Base-by-base conservation (phyloP, 2,797 vertebrate species). In the Sternotherus odoratus region DNA sequence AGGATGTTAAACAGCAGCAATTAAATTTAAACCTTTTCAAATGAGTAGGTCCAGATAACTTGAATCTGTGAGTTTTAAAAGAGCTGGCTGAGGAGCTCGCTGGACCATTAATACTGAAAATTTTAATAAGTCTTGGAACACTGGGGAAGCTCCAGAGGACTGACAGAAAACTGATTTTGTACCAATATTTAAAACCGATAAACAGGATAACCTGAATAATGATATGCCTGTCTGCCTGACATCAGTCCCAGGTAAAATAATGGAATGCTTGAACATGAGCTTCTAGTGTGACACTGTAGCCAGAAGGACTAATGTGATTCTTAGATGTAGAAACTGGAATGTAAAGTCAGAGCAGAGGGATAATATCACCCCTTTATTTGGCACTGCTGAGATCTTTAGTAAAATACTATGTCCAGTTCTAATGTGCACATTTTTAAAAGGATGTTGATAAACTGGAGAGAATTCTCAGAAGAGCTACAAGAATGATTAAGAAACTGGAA, bases 151-250 rank as follows among this genome's bases (percentile, higher is more conserved):
- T 54, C 85, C 23, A 5, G 12, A 16, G 8, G 50, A 63, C 77
- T 57, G 8, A 85, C 86, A 86, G 23, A 83, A 88, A 87, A 51
- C 0, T 74, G 48, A 0, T 80, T 39, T 83, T 63, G 15, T 63
- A 33, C 2, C 13, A 88, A 8, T 3, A 21, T 54, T 60, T 50
- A 84, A 86, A 81, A 72, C 53, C 0, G 0, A 3, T 36, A 5
- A 74, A 83, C 46, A 24, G 86, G 36, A 10, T 1, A 4, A 12
- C 81, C 86, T 48, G 83, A n/a, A 17, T 92, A 75, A 39, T 26
- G 93, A 39, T 89, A 91, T 54, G 60, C 28, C 54, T 69, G 17
- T 77, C 28, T 49, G 16, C 43, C 50, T 87, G 83, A 17, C 36
- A 81, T 48, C 46, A 88, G 16, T 30, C 69, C 60, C 54, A 23